Evolutionary conservation across 2,113 vertebrate genomes (phyloP).

Genomic region (Corythornis vintsioides): DNA sequence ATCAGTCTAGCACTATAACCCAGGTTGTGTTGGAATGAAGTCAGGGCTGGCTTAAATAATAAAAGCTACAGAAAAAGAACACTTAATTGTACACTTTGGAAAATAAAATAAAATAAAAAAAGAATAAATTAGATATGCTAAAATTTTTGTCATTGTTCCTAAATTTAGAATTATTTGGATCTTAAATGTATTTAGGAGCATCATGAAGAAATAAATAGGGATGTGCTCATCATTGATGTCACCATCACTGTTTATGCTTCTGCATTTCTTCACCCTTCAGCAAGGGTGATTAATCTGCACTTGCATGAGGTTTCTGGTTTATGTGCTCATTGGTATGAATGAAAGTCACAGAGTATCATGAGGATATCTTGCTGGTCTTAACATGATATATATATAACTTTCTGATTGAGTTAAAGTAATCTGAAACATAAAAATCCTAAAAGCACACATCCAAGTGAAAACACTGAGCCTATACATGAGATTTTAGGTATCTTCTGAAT

Average conservation of each 20-base stretch:
- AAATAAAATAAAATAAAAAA: background rate
- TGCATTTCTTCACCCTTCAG: background rate
- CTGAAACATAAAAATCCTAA: background rate
- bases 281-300: background rate
- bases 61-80: background rate
- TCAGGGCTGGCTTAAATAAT: background rate
- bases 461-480: background rate
- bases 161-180: background rate
- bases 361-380: background rate
- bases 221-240: background rate
- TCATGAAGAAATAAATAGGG: background rate
- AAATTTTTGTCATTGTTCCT: background rate
- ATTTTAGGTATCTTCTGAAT: background rate
- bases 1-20: background rate
- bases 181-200: background rate
- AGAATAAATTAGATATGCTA: background rate
- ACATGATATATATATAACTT: background rate
- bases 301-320: background rate
- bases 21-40: background rate
- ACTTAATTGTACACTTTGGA: background rate
- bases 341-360: background rate
- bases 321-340: rapidly evolving
- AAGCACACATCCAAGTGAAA: background rate
- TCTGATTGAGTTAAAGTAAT: background rate
- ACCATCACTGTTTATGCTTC: background rate